Base-by-base conservation (phyloP, 2,113 vertebrate genomes). In the Tachuris rubrigastra region DNA sequence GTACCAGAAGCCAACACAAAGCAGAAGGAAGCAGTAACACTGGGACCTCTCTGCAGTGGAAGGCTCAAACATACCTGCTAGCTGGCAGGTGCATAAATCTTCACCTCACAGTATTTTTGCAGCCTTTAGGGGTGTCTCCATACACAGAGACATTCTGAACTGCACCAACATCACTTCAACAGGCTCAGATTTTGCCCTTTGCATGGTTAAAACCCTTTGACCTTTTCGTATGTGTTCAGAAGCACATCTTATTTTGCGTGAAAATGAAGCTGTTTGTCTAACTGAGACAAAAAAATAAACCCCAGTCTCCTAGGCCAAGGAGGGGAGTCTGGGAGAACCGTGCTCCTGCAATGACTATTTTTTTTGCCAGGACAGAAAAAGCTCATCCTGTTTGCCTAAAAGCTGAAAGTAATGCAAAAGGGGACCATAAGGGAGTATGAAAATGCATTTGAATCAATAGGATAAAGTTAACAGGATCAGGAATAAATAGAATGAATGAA, bases 391-490 rank as follows among this genome's bases (percentile, higher is more conserved):
- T 49, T 88, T 80, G 19, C 75, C 80, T 96, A 94, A 97, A 96
- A 95, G 77, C 91, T 95, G 72, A 90, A 87, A 89, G n/a, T 67
- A 62, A 87, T 91, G 79, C 82, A 89, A 95, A 96, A 90, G 28
- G 63, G 35, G 44, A 96, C 92, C 96, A 87, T 97, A 78, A 87
- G 97, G 96, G 97, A 96, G 63, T 66, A 94, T 60, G 93, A 94
- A 97, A 97, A 96, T 33, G 44, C 90, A 69, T 96, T 97, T 96
- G 92, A 97, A 97, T 97, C 97, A 97, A 97, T 97, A 96, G 73
- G 87, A 97, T 96, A 93, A 97, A 94, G 96, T 92, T 97, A 97
- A 97, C 94, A 96, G 93, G 73, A 97, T 97, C 92, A 97, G 77
- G 50, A 97, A 96, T 88, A 97, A 96, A 97, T 95, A 97, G 92